Evolutionary conservation across 2,797 vertebrate genomes (phyloP), one percentile per base, ranked within the genome.

Genomic region (Chloroceryle inda): DNA sequence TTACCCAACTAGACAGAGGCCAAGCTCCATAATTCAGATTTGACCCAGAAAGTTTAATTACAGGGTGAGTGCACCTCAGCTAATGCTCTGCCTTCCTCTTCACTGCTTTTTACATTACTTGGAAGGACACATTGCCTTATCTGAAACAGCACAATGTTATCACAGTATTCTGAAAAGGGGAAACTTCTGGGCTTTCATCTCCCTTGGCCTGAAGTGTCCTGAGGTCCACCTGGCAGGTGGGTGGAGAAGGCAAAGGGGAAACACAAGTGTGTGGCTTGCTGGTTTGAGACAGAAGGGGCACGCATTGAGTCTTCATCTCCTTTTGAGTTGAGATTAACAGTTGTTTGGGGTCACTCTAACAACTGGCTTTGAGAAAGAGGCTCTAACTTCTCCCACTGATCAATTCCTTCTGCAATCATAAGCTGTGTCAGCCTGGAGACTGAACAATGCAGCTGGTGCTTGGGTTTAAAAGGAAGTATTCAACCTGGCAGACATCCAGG

Each of bases 261-360:
- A 42, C 40, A 58, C 13, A 33, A 52, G n/a, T 4, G 4, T 21
- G 11, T 47, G 6, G 47, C 19, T 62, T 29, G 16, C 10, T 24
- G 40, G 29, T 47, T 31, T 66, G 50, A 63, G 19, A 23, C 7
- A 63, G 63, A 58, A 82, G 24, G 13, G 11, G 11, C 24, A 33
- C 0, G 0, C 22, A n/a, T 11, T 20, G 12, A 87, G 35, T 31
- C 31, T 56, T n/a, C 40, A 26, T 31, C 42, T 77, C 26, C 18
- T 52, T 86, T 79, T n/a, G 26, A 38, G 45, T 59, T 61, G 15
- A 64, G 50, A 45, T n/a, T 8, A 69, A 73, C 33, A 16, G 40
- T 7, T 49, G 26, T 31, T 38, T 66, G 40, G 40, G 31, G 52
- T 52, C 33, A 62, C 62, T 45, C 42, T 44, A 62, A 33, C 16